Conservation (phyloP, 2,888 invertebrate genomes). For the Yponomeuta evonymella region DNA sequence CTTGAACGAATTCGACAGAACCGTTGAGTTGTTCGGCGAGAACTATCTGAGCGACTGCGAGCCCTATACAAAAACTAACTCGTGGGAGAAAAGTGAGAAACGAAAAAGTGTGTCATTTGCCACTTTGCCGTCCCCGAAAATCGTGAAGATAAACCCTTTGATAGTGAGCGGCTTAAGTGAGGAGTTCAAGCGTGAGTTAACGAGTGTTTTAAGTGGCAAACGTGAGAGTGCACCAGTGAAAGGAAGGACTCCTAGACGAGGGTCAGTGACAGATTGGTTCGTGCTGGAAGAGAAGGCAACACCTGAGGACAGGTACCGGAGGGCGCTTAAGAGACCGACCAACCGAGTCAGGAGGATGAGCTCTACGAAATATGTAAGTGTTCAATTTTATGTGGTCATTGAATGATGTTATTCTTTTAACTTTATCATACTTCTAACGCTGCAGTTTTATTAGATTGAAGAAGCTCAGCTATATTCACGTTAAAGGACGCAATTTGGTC, state of each 20-base stretch:
- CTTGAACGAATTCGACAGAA: slow-evolving; percentile 57
- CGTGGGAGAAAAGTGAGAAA: slow-evolving; percentile 39
- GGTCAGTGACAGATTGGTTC: slow-evolving; percentile 69
- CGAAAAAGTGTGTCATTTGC: slow-evolving; percentile 59
- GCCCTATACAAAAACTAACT: slow-evolving; percentile 51
- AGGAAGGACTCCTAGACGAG: slow-evolving; percentile 41
- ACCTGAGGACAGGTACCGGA: slow-evolving; percentile 42
- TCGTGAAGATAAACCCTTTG: slow-evolving; percentile 44
- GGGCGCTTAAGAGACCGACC: slow-evolving; percentile 55
- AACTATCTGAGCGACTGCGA: slow-evolving; percentile 65
- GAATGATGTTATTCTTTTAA: too few species aligned
- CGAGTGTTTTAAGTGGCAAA: slow-evolving; percentile 42
- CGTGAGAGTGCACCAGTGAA: slow-evolving; percentile 30
- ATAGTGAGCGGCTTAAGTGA: slow-evolving; percentile 59
- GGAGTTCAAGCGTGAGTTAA: slow-evolving; percentile 57
- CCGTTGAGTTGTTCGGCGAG: slow-evolving; percentile 65
- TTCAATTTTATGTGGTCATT: neutral
- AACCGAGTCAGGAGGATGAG: slow-evolving; percentile 63
- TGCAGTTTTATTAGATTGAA: too few species aligned
- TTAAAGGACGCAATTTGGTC: too few species aligned
- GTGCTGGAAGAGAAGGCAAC: slow-evolving; percentile 53
- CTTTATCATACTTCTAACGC: too few species aligned
- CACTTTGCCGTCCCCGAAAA: slow-evolving; percentile 55
- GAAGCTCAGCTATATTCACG: too few species aligned
- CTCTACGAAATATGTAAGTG: slow-evolving; percentile 71